phyloP scores from a whole-genome alignment of 2,113 vertebrate genomes.

The Hypomesus transpacificus region DNA sequence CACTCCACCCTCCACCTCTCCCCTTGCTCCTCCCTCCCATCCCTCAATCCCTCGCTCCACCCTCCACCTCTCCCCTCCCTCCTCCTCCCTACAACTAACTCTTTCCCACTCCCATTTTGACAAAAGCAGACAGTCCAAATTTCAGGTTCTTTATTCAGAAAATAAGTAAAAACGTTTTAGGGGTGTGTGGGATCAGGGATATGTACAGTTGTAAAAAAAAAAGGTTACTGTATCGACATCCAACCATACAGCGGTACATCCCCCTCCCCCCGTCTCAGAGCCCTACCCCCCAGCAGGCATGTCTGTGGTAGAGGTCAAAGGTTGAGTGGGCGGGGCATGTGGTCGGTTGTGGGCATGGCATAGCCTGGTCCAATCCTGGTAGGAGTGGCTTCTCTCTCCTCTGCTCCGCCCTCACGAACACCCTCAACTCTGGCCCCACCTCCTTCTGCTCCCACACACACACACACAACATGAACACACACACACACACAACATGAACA shows the following conservation, averaged over 20 bases:
- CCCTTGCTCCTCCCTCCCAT: too few relatives aligned
- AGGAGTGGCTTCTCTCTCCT: slow-evolving; percentile 49
- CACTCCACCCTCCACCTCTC: background rate
- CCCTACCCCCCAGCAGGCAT: slow-evolving; percentile 28
- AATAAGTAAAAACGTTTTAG: too few relatives aligned
- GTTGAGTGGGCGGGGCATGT: background rate
- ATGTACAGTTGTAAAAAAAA: too few relatives aligned
- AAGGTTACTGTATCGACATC: too few relatives aligned
- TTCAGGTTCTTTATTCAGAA: too few relatives aligned
- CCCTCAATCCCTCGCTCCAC: too few relatives aligned
- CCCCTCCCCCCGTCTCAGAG: slow-evolving; percentile 18
- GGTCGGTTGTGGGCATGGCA: background rate
- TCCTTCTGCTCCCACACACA: slow-evolving; percentile 10
- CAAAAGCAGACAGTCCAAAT: too few relatives aligned
- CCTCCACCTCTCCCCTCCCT: too few relatives aligned
- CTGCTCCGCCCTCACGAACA: slow-evolving; percentile 39
- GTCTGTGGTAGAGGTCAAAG: slow-evolving; percentile 53
- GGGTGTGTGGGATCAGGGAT: too few relatives aligned
- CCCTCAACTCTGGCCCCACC: slow-evolving; percentile 33
- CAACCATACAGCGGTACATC: too few relatives aligned
- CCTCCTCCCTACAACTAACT: too few relatives aligned
- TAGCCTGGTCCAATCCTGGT: slow-evolving; percentile 24
- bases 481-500: background rate
- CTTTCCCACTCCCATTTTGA: too few relatives aligned
- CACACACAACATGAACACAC: background rate